Base-by-base conservation (phyloP, 2,888 invertebrate genomes). In the Drosophila affinis region DNA sequence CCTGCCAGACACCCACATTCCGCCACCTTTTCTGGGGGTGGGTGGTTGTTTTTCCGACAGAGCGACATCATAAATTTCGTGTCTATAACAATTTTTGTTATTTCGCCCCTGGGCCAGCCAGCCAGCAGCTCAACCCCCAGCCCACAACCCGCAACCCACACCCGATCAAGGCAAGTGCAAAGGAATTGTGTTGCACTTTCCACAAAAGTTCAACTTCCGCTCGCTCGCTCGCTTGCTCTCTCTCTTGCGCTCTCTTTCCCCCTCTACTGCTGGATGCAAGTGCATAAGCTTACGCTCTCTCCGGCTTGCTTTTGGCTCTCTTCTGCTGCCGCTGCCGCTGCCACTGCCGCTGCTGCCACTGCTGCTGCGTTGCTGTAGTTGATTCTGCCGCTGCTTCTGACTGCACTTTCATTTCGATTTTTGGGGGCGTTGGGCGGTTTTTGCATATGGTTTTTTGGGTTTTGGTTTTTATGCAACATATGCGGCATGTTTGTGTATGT, bases 81-180 rank as follows among this genome's bases (percentile, higher is more conserved):
- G 87, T 84, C 84, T 84, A 87, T 84, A 84, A 87, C 87, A 85
- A 84, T 84, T 87, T 86, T 77, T 84, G 79, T 79, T 79, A 68
- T 64, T 62, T 46, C 60, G 62, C 54, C 52, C 27, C 49, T 58
- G 39, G n/a, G 39, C 14, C 14, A 39, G 29, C 14, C 14, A 39
- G 29, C 29, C 29, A 7, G 3, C 29, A 34, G 44, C 62, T 18
- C 44, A 14, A 10, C 17, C 27, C 21, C 27, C 29, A 7, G 9
- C 29, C 24, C 24, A 4, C 24, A 24, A 1, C 44, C 27, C 44
- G 44, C 48, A 47, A 39, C n/a, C 10, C 46, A 45, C 57, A 21
- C 56, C 34, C 62, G 9, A 59, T 17, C 32, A 61, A 68, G 72
- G 78, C 79, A 79, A 84, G 68, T 87, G 84, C 81, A 85, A 73